A percentile compares a stretch with the other conserved stretches of the same genome.
Evolutionary conservation across 2,113 vertebrate species (phyloP).

Genomic region (Dromiciops gliroides): DNA sequence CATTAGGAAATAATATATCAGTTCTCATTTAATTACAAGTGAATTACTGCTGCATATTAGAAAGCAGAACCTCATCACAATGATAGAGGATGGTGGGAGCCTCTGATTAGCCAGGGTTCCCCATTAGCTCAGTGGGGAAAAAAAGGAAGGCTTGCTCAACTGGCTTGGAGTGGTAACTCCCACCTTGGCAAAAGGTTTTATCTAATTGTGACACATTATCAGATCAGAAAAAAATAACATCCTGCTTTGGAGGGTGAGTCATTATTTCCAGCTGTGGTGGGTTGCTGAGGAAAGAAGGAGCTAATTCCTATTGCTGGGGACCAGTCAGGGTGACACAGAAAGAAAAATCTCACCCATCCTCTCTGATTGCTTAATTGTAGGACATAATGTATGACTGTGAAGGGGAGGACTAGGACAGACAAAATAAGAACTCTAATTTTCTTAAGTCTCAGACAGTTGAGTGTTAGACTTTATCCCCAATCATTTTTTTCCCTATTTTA

Average conservation of each 20-base stretch:
- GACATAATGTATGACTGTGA: conserved; percentile 37
- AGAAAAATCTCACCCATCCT: conserved; percentile 42
- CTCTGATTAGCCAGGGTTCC: conserved; percentile 43
- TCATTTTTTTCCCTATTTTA: not conserved
- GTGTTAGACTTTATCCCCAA: not conserved
- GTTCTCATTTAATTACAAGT: conserved; percentile 75
- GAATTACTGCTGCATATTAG: conserved; percentile 64
- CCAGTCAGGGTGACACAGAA: not conserved
- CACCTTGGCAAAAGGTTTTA: conserved; percentile 55
- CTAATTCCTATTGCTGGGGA: conserved; percentile 49
- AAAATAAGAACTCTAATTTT: not conserved
- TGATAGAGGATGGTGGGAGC: conserved; percentile 44
- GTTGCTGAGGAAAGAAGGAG: conserved; percentile 33
- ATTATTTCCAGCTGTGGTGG: conserved; percentile 38
- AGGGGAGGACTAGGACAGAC: not conserved
- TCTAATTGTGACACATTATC: conserved; percentile 57
- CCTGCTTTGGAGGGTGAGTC: not conserved
- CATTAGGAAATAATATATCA: conserved; percentile 76
- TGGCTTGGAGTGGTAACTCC: not conserved
- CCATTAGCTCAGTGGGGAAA: conserved; percentile 54
- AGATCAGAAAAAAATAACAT: conserved; percentile 35
- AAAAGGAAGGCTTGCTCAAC: not conserved
- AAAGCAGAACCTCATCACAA: conserved; percentile 43
- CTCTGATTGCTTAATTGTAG: conserved; percentile 47
- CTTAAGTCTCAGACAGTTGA: conserved; percentile 21